Conservation (phyloP, 2,888 invertebrate genomes). For the Pseudeuparius sepicola region DNA sequence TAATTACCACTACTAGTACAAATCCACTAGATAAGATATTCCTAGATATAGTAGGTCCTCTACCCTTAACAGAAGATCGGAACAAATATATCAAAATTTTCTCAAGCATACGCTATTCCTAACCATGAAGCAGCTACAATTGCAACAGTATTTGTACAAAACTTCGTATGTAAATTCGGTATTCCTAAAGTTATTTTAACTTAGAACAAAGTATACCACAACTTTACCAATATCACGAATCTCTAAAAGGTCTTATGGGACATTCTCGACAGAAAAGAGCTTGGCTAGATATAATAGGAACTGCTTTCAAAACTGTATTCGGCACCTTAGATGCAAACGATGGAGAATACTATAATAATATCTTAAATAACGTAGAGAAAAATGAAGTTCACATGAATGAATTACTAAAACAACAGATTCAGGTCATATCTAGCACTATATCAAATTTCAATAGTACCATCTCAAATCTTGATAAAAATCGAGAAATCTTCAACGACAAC, state of each 20-base stretch:
- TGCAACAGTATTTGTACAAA: slow-evolving; percentile 24
- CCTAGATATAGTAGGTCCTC: slow-evolving; percentile 31
- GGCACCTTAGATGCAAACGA: slow-evolving; percentile 16
- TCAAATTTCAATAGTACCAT: slow-evolving; percentile 16
- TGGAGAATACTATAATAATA: slow-evolving; percentile 13
- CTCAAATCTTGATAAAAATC: slow-evolving; percentile 11
- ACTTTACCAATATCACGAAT: too few species aligned
- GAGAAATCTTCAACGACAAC: slow-evolving; percentile 12
- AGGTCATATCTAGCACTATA: slow-evolving; percentile 14
- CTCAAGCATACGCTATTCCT: slow-evolving; percentile 27
- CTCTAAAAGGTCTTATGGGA: too few species aligned
- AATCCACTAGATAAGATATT: slow-evolving; percentile 27
- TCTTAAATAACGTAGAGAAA: slow-evolving; percentile 9
- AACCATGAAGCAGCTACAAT: slow-evolving; percentile 31
- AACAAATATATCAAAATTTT: slow-evolving; percentile 33
- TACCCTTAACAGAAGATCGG: slow-evolving; percentile 26
- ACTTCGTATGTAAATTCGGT: slow-evolving; percentile 24
- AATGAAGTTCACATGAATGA: slow-evolving; percentile 11
- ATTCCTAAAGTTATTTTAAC: slow-evolving; percentile 21
- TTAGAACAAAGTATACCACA: too few species aligned
- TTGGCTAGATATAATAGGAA: too few species aligned
- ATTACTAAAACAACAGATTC: slow-evolving; percentile 15
- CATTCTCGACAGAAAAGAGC: too few species aligned
- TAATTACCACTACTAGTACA: slow-evolving; percentile 25
- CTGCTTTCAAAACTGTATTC: slow-evolving; percentile 15